A percentile compares a stretch with the other conserved stretches of the same genome.
phyloP scores from a whole-genome alignment of 2,797 vertebrate genomes.

The Microctenopoma lineatum region DNA sequence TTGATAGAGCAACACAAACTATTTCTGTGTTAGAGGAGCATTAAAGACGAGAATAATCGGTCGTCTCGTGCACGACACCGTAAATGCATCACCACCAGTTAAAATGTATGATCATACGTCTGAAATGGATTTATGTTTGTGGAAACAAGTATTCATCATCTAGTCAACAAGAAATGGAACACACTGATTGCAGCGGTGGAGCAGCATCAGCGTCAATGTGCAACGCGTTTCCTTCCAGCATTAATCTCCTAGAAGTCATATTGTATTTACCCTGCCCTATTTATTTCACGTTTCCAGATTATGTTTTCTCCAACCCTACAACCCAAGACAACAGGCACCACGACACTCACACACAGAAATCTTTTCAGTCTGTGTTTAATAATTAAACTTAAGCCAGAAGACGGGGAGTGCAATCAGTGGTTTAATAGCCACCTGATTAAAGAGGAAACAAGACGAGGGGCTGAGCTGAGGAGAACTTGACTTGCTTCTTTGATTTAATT shows the following conservation, averaged over 20 bases:
- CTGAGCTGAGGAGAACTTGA: slow-evolving; percentile 75
- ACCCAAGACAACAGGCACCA: slow-evolving; percentile 16
- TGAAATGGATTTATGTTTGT: slow-evolving; percentile 52
- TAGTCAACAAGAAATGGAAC: slow-evolving; percentile 51
- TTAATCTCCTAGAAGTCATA: slow-evolving; percentile 13
- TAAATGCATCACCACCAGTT: slow-evolving; percentile 18
- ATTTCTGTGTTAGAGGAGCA: slow-evolving; percentile 11
- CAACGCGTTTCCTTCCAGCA: slow-evolving; percentile 10
- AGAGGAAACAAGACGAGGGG: slow-evolving; percentile 73
- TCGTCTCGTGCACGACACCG: neutral
- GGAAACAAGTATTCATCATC: slow-evolving; percentile 57
- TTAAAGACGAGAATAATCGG: neutral
- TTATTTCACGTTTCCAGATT: slow-evolving; percentile 18
- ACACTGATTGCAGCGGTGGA: slow-evolving; percentile 23
- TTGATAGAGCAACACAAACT: slow-evolving; percentile 16
- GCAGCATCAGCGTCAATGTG: slow-evolving; percentile 17
- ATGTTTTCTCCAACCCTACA: slow-evolving; percentile 12
- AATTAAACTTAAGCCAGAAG: slow-evolving; percentile 67
- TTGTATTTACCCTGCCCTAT: slow-evolving; percentile 35
- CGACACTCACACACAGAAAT: slow-evolving; percentile 27
- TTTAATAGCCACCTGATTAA: slow-evolving; percentile 83
- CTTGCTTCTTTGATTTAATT: slow-evolving; percentile 80
- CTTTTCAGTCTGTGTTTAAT: slow-evolving; percentile 63
- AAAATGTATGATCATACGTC: slow-evolving; percentile 48
- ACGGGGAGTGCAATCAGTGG: slow-evolving; percentile 75